These are phyloP conservation scores for Brachirus orientalis DNA, from an alignment of 2,113 vertebrate species.

Conservation along the genomic window DNA sequence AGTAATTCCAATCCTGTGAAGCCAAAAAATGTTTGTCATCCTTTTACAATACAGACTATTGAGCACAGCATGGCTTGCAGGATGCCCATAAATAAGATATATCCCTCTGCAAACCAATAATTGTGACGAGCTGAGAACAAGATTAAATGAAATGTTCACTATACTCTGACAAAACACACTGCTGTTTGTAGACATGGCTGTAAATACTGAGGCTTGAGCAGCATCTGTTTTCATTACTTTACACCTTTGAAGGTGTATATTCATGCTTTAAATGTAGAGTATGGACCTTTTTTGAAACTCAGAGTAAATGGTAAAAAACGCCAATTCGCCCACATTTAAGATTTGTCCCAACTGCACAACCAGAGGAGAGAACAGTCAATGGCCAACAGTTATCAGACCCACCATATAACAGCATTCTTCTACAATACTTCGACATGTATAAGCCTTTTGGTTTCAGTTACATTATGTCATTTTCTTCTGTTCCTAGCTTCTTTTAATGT, in stretches of 20 bases:
- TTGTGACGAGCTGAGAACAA: slow-evolving; percentile 56
- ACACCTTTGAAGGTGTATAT: slow-evolving; percentile 40
- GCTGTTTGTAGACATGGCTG: slow-evolving; percentile 15
- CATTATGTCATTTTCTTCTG: background rate
- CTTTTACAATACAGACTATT: slow-evolving; percentile 56
- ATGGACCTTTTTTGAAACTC: slow-evolving; percentile 24
- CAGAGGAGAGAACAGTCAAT: slow-evolving; percentile 50
- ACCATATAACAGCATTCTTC: slow-evolving; percentile 18
- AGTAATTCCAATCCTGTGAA: slow-evolving; percentile 64
- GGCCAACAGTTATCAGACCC: slow-evolving; percentile 29
- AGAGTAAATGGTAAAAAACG: slow-evolving; percentile 69
- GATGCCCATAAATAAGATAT: slow-evolving; percentile 62
- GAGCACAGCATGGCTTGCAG: slow-evolving; percentile 33
- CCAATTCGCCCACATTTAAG: slow-evolving; percentile 74
- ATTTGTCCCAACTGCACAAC: slow-evolving; percentile 53
- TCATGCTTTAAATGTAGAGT: slow-evolving; percentile 62
- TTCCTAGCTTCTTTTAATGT: background rate
- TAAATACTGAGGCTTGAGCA: slow-evolving; percentile 9
- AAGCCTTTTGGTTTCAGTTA: background rate
- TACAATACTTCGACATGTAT: slow-evolving; percentile 8
- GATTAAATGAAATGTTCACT: slow-evolving; percentile 48
- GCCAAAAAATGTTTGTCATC: slow-evolving; percentile 67
- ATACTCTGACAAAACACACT: slow-evolving; percentile 23
- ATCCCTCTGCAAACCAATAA: slow-evolving; percentile 64
- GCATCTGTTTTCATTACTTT: slow-evolving; percentile 26